phyloP scores from a whole-genome alignment of 2,888 invertebrate species.

The Melanophora roralis region DNA sequence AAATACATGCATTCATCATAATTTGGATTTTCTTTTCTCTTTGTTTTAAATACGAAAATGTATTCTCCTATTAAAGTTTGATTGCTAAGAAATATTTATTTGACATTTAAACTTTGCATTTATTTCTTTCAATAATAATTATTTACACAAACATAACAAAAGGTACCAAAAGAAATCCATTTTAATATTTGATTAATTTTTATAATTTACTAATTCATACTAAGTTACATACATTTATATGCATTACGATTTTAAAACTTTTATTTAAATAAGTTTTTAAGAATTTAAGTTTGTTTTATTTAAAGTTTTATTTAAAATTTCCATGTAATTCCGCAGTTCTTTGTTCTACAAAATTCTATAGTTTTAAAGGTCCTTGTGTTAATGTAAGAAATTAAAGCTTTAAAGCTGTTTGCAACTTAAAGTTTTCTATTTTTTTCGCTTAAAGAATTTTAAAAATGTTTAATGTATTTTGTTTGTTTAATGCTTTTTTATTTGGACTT shows the following conservation, averaged over 20 bases:
- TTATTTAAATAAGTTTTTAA: neutral
- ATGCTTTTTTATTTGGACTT: constrained; percentile 35
- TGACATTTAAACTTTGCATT: constrained; percentile 11
- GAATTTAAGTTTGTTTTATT: neutral
- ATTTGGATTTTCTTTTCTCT: constrained; percentile 67
- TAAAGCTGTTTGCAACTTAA: constrained; percentile 35
- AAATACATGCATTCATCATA: constrained; percentile 69
- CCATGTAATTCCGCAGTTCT: constrained; percentile 23
- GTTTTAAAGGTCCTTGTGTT: constrained; percentile 38
- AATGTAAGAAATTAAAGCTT: constrained; percentile 32
- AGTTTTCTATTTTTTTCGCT: constrained; percentile 32
- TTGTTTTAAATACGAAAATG: constrained; percentile 54
- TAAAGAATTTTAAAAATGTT: constrained; percentile 35
- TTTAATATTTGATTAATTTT: neutral
- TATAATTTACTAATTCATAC: neutral
- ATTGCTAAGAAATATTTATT: neutral
- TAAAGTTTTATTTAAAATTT: constrained; percentile 3
- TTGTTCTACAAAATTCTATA: constrained; percentile 13
- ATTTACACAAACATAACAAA: constrained; percentile 44
- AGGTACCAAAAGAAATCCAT: constrained; percentile 13
- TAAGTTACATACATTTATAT: constrained; percentile 32
- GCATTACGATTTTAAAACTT: neutral
- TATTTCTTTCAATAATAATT: constrained; percentile 37
- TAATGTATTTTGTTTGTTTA: constrained; percentile 28
- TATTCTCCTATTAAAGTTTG: constrained; percentile 29